Base-by-base conservation (phyloP, 1,140 invertebrate species). In the Chironomus tepperi region DNA sequence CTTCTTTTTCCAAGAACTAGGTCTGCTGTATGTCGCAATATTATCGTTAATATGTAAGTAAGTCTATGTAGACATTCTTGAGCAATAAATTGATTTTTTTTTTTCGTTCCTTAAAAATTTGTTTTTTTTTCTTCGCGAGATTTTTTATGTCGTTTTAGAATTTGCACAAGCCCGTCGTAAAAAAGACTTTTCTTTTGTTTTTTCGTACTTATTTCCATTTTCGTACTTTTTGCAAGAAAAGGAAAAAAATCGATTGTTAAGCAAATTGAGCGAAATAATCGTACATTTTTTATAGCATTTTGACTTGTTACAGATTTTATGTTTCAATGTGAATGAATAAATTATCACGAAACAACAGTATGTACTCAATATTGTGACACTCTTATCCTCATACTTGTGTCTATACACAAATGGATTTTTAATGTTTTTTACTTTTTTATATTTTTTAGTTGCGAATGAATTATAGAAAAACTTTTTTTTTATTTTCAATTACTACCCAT, bases 71-170 rank as follows among this genome's bases (percentile, higher is more conserved):
- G 24, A 34, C 24, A 34, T 34, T 34, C 24, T 34, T 10, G 18
- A 19, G 19, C 19, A 70, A 70, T 21, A 70, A 70, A 70, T 70
- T 70, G 65, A 70, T 70, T 70, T 70, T 19, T 70, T 70, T 19
- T 70, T 70, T 57, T 34, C 24, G 24, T 34, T 34, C 24, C 24
- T 34, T 34, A 34, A 34, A 34, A 34, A 34, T 34, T 3, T 57
- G n/a, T 57, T 57, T 57, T 12, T 57, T 57, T 57, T 57, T 2
- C n/a, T 57, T 10, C 1, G 9, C 47, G 8, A 57, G 47, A 10
- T 2, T 10, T 57, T 57, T n/a, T 57, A 57, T 57, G 18, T 16
- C 47, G 15, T 57, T 57, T 57, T 57, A 15, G 12, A 12, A n/a
- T 57, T 57, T n/a, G 10, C 47, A 57, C 47, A 57, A 57, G 12